phyloP scores from a whole-genome alignment of 2,888 invertebrate genomes.

The Hirtodrosophila duncani region DNA sequence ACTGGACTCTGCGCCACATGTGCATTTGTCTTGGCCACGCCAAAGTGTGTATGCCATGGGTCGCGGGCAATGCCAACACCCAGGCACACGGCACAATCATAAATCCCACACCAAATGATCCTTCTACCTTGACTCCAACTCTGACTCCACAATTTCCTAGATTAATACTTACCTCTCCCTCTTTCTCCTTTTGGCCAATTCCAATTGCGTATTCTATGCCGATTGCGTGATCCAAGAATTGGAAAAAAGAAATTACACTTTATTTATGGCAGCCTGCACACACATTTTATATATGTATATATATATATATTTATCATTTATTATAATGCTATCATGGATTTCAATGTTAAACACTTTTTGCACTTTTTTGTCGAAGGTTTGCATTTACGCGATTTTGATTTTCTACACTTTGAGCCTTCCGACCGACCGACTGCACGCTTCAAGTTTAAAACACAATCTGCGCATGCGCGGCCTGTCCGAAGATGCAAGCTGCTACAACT shows the following conservation, averaged over 20 bases:
- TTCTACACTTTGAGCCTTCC: too few species aligned
- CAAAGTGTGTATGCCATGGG: slow-evolving; percentile 3
- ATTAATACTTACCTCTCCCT: slow-evolving; percentile 35
- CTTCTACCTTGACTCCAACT: slow-evolving; percentile 2
- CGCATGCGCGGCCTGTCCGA: background rate
- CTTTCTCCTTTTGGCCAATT: slow-evolving; percentile 12
- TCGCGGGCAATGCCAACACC: slow-evolving; percentile 41
- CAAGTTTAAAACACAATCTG: slow-evolving; percentile 23
- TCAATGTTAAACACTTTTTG: slow-evolving; percentile 32
- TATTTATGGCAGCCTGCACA: slow-evolving; percentile 39
- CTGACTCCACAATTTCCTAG: slow-evolving; percentile 18
- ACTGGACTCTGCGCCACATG: slow-evolving; percentile 23
- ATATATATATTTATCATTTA: slow-evolving; percentile 27
- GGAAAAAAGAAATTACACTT: slow-evolving; percentile 34
- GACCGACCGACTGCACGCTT: slow-evolving; percentile 16
- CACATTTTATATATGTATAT: slow-evolving; percentile 24
- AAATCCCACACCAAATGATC: slow-evolving; percentile 32
- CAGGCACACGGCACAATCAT: slow-evolving; percentile 8
- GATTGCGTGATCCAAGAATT: slow-evolving; percentile 45
- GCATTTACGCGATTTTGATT: background rate
- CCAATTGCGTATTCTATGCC: slow-evolving; percentile 9
- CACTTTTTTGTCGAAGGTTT: slow-evolving; percentile 9
- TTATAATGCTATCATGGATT: slow-evolving; percentile 37
- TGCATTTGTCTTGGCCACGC: slow-evolving; percentile 35
- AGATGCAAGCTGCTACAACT: background rate